Evolutionary conservation across 2,888 invertebrate genomes (phyloP), one percentile per base, ranked within the genome.

Genomic region (Allacma fusca): DNA sequence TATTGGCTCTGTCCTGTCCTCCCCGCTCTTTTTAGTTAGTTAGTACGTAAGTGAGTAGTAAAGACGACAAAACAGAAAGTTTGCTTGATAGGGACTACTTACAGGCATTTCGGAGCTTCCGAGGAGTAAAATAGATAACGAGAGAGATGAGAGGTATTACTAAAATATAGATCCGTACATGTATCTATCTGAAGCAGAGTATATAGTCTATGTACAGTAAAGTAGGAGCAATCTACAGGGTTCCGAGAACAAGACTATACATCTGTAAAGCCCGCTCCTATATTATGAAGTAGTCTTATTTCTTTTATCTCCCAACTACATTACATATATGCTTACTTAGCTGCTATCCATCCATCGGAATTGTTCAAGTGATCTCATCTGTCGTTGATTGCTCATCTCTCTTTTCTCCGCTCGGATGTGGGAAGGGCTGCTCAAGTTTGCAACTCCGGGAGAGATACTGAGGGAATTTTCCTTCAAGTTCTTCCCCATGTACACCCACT

Each of bases 281-380:
- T n/a, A n/a, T n/a, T n/a, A n/a, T n/a, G n/a, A n/a, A 50, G 1
- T 19, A 2, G 50, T 13, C 50, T 50, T n/a, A 13, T 50, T 50
- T 50, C 50, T 50, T 50, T 50, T 50, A 50, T 50, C 50, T 34
- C 34, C 9, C 34, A 7, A 4, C 9, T 9, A 7, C 34, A 7
- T 9, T 34, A 4, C 9, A 34, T 34, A 7, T 34, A 50, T 50
- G 50, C 50, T 50, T 50, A n/a, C 50, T 5, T 12, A 16, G 9
- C 9, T 34, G 9, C 34, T 34, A 34, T 34, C 19, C 19, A 50
- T 50, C 50, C 50, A 50, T 50, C n/a, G 50, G 50, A 50, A 50
- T 50, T n/a, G 50, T 50, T 50, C 50, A 50, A 50, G 50, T 50
- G 50, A 50, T 50, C 50, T 50, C 50, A 50, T 50, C 50, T 50